Percentiles rank a stretch among this genome's conserved stretches.
These are phyloP conservation scores for Pachyuromys duprasi DNA, from an alignment of 2,797 vertebrate genomes.

Conservation along the genomic window DNA sequence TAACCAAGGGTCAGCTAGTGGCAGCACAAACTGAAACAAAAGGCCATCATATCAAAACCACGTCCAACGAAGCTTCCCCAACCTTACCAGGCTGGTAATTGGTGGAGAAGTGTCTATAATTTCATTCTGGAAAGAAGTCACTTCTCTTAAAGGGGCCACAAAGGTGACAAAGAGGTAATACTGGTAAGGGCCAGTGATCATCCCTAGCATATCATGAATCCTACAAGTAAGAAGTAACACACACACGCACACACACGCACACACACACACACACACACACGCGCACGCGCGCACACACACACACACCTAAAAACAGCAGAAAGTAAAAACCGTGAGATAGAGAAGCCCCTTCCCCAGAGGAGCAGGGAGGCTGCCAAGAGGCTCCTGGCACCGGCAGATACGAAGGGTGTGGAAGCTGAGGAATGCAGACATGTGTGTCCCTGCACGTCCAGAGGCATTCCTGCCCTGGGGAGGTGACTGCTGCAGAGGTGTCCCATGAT, in stretches of 20 bases:
- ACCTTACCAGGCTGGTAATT: background rate
- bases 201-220: background rate
- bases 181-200: background rate
- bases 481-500: background rate
- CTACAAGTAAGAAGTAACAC: background rate
- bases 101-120: background rate
- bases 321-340: background rate
- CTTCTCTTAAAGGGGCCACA: background rate
- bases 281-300: background rate
- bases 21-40: background rate
- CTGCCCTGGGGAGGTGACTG: background rate
- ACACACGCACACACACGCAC: background rate
- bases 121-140: background rate
- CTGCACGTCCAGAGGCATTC: background rate
- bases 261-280: no score
- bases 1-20: background rate
- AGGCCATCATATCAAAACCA: background rate
- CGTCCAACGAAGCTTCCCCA: background rate
- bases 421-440: slow-evolving; percentile 17
- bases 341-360: background rate
- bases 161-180: background rate
- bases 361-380: background rate
- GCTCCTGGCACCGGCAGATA: background rate
- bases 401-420: background rate
- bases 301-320: background rate